Evolutionary conservation across 1,140 invertebrate genomes (phyloP).

Genomic region (Chionoecetes opilio): DNA sequence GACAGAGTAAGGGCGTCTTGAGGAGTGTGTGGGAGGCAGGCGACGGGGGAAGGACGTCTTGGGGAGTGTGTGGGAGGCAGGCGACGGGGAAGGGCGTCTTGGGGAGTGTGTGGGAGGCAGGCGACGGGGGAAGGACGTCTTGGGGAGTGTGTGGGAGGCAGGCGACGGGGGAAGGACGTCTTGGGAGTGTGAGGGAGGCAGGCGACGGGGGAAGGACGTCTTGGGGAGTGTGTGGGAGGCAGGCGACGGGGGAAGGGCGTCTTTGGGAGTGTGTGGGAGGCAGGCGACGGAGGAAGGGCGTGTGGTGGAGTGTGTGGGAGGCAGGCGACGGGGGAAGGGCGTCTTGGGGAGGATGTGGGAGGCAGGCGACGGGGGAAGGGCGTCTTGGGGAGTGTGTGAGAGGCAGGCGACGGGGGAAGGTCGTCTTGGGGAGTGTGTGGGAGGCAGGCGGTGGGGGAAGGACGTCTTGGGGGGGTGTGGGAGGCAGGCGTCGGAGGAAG

Average conservation of each 20-base stretch:
- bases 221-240: too few species aligned
- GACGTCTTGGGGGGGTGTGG: not conserved
- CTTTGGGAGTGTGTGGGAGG: too few species aligned
- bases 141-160: too few species aligned
- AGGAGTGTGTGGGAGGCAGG: too few species aligned
- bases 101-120: not conserved
- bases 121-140: too few species aligned
- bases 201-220: too few species aligned
- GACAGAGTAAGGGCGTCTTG: too few species aligned
- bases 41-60: not conserved
- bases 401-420: not conserved
- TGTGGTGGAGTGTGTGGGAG: too few species aligned
- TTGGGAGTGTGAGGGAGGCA: too few species aligned
- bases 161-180: too few species aligned
- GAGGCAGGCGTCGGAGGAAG: not conserved
- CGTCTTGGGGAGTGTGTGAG: too few species aligned
- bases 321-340: not conserved
- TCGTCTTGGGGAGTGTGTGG: slow-evolving; percentile 11
- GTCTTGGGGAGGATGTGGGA: not conserved
- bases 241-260: not conserved
- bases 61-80: not conserved
- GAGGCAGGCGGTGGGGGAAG: not conserved
- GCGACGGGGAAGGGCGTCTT: not conserved
- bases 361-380: not conserved
- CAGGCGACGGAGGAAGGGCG: not conserved